These are phyloP conservation scores for Galagoides demidoff DNA, from an alignment of 2,797 vertebrate species.

Conservation along the genomic window DNA sequence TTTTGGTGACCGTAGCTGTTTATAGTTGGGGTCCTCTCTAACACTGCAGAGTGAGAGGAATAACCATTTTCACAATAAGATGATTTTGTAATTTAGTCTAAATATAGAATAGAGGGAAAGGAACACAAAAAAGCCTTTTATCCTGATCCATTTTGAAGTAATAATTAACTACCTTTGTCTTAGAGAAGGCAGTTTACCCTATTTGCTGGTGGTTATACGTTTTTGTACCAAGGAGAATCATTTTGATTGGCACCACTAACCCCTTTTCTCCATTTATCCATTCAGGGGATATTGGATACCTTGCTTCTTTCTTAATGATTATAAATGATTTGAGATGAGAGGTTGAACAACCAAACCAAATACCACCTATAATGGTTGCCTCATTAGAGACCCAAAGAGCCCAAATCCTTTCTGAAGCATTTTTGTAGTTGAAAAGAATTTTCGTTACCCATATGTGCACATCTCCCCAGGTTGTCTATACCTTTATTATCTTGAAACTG, in stretches of 20 bases:
- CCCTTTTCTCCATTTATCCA: not conserved
- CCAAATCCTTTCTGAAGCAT: not conserved
- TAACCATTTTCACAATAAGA: slow-evolving; percentile 37
- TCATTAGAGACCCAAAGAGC: slow-evolving; percentile 24
- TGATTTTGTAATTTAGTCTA: not conserved
- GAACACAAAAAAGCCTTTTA: slow-evolving; percentile 24
- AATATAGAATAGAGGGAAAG: not conserved
- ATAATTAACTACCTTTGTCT: not conserved
- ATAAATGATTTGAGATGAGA: slow-evolving; percentile 18
- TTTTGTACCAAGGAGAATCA: slow-evolving; percentile 23
- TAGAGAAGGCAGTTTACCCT: not conserved
- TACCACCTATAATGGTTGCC: not conserved
- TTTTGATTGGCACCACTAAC: slow-evolving; percentile 8
- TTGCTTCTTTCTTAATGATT: slow-evolving; percentile 32
- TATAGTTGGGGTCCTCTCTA: not conserved
- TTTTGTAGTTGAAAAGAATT: slow-evolving; percentile 23
- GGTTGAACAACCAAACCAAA: not conserved
- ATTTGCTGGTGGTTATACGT: not conserved
- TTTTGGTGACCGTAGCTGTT: not conserved
- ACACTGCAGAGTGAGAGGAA: not conserved
- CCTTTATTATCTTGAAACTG: slow-evolving; percentile 11
- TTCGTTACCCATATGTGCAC: not conserved
- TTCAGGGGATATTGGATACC: not conserved
- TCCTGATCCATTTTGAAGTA: not conserved
- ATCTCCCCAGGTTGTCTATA: not conserved